A percentile compares a stretch with the other conserved stretches of the same genome.
phyloP scores from a whole-genome alignment of 2,888 invertebrate genomes.

The Blastobasis lacticolella region DNA sequence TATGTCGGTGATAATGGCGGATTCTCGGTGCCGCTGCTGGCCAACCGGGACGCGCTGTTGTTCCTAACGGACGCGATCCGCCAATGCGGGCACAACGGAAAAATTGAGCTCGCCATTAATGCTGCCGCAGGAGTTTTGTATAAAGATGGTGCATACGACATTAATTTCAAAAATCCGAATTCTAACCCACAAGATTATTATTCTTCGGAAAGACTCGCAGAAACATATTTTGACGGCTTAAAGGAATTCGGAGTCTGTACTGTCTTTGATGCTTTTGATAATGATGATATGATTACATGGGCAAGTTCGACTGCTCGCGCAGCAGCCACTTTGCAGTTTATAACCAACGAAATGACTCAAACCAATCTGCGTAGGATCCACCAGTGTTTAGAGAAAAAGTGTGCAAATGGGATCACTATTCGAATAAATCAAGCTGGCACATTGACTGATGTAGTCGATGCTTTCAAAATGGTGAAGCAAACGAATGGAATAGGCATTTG shows the following conservation, averaged over 20 bases:
- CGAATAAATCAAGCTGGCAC: constrained; percentile 99
- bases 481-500: constrained; percentile 92
- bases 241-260: constrained; percentile 93
- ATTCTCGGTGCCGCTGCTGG: constrained; percentile 95
- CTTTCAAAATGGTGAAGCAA: constrained; percentile 89
- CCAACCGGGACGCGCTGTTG: constrained; percentile 92
- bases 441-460: constrained; percentile 96
- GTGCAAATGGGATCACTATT: constrained; percentile 93
- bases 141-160: constrained; percentile 89
- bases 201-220: constrained; percentile 86
- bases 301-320: constrained; percentile 77
- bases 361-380: constrained; percentile 91
- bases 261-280: constrained; percentile 98
- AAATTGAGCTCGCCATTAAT: constrained; percentile 95
- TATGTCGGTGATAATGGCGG: constrained; percentile 98
- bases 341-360: constrained; percentile 97
- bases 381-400: constrained; percentile 93
- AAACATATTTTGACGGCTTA: constrained; percentile 90
- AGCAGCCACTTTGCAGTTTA: constrained; percentile 80
- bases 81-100: constrained; percentile 94
- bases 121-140: constrained; percentile 97
- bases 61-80: constrained; percentile 90
- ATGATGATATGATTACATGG: constrained; percentile 99
- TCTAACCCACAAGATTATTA: constrained; percentile 89
- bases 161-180: constrained; percentile 97